Conservation (phyloP, 2,113 vertebrate genomes). For the Myotis yumanensis region DNA sequence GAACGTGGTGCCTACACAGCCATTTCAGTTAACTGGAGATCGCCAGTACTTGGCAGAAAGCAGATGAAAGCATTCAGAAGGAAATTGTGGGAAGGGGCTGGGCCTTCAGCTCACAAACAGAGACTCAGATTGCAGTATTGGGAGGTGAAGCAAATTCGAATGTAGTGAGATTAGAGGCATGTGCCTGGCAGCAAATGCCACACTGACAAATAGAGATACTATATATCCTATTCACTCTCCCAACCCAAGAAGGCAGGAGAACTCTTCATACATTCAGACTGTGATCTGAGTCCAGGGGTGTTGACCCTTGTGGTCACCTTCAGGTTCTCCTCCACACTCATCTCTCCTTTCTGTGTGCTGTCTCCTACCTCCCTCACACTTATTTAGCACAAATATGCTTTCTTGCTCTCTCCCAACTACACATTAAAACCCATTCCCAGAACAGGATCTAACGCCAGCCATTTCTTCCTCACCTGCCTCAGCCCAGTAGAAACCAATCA, state of each 20-base stretch:
- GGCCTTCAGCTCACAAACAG: not conserved
- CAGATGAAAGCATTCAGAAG: constrained; percentile 43
- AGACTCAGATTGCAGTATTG: not conserved
- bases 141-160: not conserved
- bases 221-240: not conserved
- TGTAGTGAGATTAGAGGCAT: not conserved
- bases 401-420: not conserved
- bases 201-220: not conserved
- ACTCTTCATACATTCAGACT: not conserved
- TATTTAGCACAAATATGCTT: not conserved
- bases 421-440: not conserved
- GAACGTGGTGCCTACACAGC: constrained; percentile 61
- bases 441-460: not conserved
- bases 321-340: not conserved
- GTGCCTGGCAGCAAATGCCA: not conserved
- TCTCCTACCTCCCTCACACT: not conserved
- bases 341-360: not conserved
- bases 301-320: not conserved
- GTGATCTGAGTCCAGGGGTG: not conserved
- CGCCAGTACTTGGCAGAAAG: constrained; percentile 41
- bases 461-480: not conserved
- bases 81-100: not conserved
- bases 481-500: not conserved
- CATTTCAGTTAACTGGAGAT: constrained; percentile 66
- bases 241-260: not conserved